Evolutionary conservation across 1,140 invertebrate genomes (phyloP).

Genomic region (Drosophila nikananu): DNA sequence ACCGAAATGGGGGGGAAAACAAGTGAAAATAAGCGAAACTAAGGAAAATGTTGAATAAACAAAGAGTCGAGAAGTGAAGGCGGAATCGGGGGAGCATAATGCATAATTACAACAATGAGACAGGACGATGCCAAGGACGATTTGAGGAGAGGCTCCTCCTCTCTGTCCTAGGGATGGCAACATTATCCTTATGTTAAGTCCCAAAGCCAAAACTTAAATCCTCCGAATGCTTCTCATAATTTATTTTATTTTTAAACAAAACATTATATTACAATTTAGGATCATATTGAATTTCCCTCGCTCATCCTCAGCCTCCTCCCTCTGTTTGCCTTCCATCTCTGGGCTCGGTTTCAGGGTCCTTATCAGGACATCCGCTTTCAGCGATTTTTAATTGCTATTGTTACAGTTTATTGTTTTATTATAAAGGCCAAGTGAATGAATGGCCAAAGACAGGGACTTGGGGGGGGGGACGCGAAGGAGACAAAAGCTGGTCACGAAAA

Average conservation of each 20-base stretch:
- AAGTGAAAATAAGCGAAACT: constrained; percentile 9
- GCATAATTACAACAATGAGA: constrained; percentile 76
- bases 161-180: neutral
- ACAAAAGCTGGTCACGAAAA: constrained; percentile 41
- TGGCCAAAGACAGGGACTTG: constrained; percentile 50
- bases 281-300: neutral
- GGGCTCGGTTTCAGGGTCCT: constrained; percentile 44
- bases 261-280: neutral
- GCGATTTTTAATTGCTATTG: constrained; percentile 83
- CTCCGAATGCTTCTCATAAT: neutral
- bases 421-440: constrained; percentile 81
- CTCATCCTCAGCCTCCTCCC: too few relatives aligned
- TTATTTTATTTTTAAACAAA: too few relatives aligned
- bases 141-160: neutral
- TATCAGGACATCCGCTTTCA: constrained; percentile 82
- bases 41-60: constrained; percentile 12
- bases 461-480: constrained; percentile 5
- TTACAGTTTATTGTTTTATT: constrained; percentile 83
- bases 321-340: neutral
- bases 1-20: constrained; percentile 13
- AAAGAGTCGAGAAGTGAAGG: constrained; percentile 10
- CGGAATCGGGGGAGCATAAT: constrained; percentile 59
- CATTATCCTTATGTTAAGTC: too few relatives aligned
- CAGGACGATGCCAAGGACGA: constrained; percentile 62
- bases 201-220: neutral